phyloP scores from a whole-genome alignment of 2,888 invertebrate species.

The Syritta pipiens region DNA sequence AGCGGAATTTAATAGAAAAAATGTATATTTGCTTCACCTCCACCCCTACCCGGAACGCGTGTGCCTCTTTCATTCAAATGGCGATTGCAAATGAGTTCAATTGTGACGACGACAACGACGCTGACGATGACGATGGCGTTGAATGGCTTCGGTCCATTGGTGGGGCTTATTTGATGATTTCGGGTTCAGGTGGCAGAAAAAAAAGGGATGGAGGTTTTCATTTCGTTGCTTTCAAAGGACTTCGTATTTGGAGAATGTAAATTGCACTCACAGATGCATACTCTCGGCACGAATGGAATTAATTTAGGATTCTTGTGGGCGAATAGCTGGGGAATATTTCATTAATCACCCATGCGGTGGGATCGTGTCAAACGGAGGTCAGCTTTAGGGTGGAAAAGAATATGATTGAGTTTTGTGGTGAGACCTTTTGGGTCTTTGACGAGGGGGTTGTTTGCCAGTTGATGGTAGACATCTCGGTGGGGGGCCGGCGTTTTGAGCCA shows the following conservation, averaged over 20 bases:
- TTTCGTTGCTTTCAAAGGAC: conserved; percentile 29
- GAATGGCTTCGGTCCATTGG: conserved; percentile 11
- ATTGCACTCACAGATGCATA: conserved; percentile 34
- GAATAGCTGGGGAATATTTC: conserved; percentile 2
- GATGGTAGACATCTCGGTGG: no score
- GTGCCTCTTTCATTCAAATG: conserved; percentile 38
- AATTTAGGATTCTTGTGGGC: conserved; percentile 5
- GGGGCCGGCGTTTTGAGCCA: no score
- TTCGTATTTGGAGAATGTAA: conserved; percentile 23
- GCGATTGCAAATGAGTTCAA: conserved; percentile 56
- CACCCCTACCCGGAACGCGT: no score
- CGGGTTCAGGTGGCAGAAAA: not conserved
- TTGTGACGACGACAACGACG: conserved; percentile 42
- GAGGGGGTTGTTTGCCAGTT: no score
- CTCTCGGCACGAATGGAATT: conserved; percentile 4
- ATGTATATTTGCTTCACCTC: not conserved
- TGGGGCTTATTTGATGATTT: conserved; percentile 6
- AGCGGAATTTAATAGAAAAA: conserved; percentile 15
- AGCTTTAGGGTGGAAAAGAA: no score
- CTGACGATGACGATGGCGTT: conserved; percentile 3
- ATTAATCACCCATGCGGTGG: no score
- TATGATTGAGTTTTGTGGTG: no score
- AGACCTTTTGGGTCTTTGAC: no score
- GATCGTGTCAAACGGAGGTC: no score
- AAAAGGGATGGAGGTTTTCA: conserved; percentile 4